Conservation (phyloP, 2,797 vertebrate species). For the Xiphorhynchus erythropygius region DNA sequence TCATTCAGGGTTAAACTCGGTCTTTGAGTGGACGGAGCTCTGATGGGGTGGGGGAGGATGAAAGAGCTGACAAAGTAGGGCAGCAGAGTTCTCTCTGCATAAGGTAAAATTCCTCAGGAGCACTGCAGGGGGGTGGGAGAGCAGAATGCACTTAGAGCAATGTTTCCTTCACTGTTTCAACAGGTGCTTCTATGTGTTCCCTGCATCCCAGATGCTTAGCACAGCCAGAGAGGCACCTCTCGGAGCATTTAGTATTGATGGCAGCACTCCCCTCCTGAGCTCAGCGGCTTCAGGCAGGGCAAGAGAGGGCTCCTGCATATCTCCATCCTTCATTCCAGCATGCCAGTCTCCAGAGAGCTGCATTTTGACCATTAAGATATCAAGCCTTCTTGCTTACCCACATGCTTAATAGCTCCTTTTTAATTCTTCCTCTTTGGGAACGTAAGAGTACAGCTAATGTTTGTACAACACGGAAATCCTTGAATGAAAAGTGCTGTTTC, state of each 20-base stretch:
- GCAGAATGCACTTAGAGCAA: not conserved
- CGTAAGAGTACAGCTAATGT: not conserved
- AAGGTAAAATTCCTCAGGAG: not conserved
- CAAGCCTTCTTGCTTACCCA: not conserved
- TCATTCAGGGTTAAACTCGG: constrained; percentile 4
- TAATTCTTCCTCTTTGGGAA: not conserved
- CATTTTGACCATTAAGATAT: constrained; percentile 1
- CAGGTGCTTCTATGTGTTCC: not conserved
- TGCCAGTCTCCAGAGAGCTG: not conserved
- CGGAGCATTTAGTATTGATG: not conserved
- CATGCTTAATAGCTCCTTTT: not conserved
- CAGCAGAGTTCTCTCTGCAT: not conserved
- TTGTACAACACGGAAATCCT: not conserved
- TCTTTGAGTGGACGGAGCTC: not conserved
- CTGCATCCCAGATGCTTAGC: not conserved
- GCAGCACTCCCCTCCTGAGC: not conserved
- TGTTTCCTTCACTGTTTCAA: not conserved
- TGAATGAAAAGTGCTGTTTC: not conserved
- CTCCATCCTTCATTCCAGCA: not conserved
- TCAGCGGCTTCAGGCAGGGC: not conserved
- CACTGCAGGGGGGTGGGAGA: not conserved
- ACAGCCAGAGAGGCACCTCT: not conserved
- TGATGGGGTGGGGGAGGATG: not conserved
- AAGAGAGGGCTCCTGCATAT: not conserved
- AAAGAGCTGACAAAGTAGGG: not conserved